Percentiles rank a stretch among this genome's conserved stretches.
Evolutionary conservation across 2,113 vertebrate genomes (phyloP).

Genomic region (Erythrocercus mccallii): DNA sequence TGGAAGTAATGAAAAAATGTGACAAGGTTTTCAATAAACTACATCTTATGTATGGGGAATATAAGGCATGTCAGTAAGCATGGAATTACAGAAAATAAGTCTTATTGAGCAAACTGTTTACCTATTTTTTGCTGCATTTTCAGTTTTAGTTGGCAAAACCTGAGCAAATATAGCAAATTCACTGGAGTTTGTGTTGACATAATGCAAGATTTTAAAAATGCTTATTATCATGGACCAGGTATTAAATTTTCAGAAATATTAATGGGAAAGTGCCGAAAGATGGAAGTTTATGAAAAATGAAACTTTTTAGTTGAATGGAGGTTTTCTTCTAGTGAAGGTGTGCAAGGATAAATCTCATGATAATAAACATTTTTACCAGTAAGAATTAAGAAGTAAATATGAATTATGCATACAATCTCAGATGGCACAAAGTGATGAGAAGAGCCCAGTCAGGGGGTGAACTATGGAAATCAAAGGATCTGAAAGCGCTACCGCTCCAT

Average conservation of each 20-base stretch:
- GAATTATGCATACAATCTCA: not conserved
- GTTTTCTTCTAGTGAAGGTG: not conserved
- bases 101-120: not conserved
- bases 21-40: not conserved
- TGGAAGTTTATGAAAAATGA: not conserved
- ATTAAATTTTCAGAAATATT: not conserved
- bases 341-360: not conserved
- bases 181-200: not conserved
- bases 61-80: not conserved
- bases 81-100: not conserved
- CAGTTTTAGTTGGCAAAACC: not conserved
- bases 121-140: not conserved
- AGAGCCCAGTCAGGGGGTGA: not conserved
- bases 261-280: not conserved
- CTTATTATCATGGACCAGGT: not conserved
- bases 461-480: not conserved
- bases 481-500: not conserved
- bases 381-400: not conserved
- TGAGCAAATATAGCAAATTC: not conserved
- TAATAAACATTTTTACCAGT: not conserved
- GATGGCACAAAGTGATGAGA: not conserved
- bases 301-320: not conserved
- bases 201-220: not conserved
- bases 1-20: not conserved
- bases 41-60: not conserved